Base-by-base conservation (phyloP, 2,888 invertebrate genomes). In the Lasioglossum morio region DNA sequence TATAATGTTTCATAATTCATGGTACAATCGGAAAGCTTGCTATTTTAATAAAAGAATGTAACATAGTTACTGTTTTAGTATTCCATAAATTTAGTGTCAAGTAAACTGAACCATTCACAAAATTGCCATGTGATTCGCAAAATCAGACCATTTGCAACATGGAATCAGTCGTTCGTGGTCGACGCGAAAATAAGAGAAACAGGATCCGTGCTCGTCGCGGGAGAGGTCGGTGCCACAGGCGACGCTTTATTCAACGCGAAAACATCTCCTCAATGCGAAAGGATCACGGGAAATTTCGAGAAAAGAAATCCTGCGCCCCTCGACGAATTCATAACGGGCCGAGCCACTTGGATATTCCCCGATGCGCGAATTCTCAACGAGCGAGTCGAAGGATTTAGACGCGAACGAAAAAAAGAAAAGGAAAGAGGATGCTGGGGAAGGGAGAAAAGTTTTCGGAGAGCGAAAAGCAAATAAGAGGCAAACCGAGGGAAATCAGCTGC, bases 301-400 rank as follows among this genome's bases (percentile, higher is more conserved):
- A 78, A 82, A 80, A 78, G 73, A 82, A 87, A 82, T 77, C 72
- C 85, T 37, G 57, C 57, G 30, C 66, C 72, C 63, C 77, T 75
- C 76, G 75, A 75, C 53, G 77, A 46, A 81, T 75, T 69, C 72
- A 77, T 78, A 86, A 83, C 86, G 34, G 48, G 69, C 60, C 75
- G 75, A 72, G 76, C 63, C 57, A 72, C 46, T 78, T 27, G 80
- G 73, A 87, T 84, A 72, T 79, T 77, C 75, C 34, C 40, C 63
- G 72, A 70, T 77, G 84, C 72, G 81, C 81, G 81, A 87, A 87
- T 81, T 84, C 74, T 75, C 66, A 73, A 77, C 78, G 77, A 72
- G 19, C 76, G 27, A 86, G 77, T 81, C 81, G 82, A 57, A 76
- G 84, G 86, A 89, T 87, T 89, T 85, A 12, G 73, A 63, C 69